Conservation (phyloP, 2,888 invertebrate genomes). For the Hybos culiciformis region DNA sequence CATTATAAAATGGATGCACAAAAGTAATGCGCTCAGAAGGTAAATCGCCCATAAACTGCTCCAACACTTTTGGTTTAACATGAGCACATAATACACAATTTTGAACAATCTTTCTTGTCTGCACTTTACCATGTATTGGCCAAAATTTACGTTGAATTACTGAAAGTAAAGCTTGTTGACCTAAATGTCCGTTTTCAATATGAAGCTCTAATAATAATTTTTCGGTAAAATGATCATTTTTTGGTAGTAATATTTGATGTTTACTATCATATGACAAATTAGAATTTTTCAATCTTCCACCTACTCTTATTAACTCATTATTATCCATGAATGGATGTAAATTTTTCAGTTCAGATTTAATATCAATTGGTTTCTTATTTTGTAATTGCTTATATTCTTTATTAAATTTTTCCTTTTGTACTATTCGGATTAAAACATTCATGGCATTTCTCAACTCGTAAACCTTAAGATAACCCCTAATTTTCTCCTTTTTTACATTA, state of each 20-base stretch:
- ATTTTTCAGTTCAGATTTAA: too few species aligned
- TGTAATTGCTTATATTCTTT: too few species aligned
- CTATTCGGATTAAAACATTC: constrained; percentile 6
- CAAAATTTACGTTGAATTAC: background rate
- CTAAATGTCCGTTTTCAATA: background rate
- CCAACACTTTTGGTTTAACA: background rate
- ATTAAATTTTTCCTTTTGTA: background rate
- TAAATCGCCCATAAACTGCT: constrained; percentile 4
- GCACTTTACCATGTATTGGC: background rate
- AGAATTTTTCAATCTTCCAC: constrained; percentile 4
- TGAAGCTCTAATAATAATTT: background rate
- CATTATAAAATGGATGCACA: background rate
- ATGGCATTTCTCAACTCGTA: too few species aligned
- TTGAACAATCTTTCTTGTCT: background rate
- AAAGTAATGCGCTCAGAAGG: background rate
- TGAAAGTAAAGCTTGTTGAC: background rate
- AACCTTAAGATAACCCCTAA: too few species aligned
- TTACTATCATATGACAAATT: background rate
- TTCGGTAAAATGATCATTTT: background rate
- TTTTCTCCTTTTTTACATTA: too few species aligned
- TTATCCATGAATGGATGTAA: too few species aligned
- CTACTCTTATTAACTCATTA: constrained; percentile 2
- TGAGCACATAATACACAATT: constrained; percentile 3
- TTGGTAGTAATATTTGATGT: background rate
- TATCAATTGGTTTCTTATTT: too few species aligned